Conservation (phyloP, 2,888 invertebrate species). For the Lepetodrilus schrolli region DNA sequence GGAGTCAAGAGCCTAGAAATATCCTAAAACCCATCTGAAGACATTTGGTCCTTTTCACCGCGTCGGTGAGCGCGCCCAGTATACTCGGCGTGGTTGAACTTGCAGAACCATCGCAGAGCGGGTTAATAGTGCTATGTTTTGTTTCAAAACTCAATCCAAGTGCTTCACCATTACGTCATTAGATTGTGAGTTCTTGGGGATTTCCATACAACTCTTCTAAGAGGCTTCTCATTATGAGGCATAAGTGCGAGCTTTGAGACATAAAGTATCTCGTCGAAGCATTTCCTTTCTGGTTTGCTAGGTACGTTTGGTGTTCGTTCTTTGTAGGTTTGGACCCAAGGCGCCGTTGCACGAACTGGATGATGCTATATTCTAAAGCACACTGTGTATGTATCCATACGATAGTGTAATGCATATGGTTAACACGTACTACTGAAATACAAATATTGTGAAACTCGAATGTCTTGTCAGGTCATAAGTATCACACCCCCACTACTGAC, state of each 20-base stretch:
- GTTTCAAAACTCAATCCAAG: constrained; percentile 23
- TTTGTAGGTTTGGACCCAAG: no score
- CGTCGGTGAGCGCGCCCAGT: background rate
- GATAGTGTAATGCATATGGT: no score
- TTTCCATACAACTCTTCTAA: background rate
- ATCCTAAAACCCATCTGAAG: background rate
- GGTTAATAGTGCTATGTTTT: constrained; percentile 17
- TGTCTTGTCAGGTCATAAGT: no score
- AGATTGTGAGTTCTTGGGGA: background rate
- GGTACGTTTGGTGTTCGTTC: no score
- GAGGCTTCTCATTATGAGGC: constrained; percentile 1
- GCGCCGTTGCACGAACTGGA: no score
- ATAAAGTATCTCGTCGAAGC: no score
- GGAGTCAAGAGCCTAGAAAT: constrained; percentile 14
- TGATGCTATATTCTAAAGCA: no score
- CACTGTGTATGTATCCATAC: no score
- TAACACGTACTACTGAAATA: no score
- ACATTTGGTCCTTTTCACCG: background rate
- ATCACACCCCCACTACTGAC: no score
- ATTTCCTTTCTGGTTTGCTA: no score
- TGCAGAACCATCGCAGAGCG: background rate
- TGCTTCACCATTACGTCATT: constrained; percentile 18
- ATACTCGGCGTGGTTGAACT: background rate
- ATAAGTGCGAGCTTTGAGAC: constrained; percentile 19
- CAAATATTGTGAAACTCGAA: no score